Evolutionary conservation across 2,113 vertebrate species (phyloP), one percentile per base, ranked within the genome.

Genomic region (Pyrgilauda ruficollis): DNA sequence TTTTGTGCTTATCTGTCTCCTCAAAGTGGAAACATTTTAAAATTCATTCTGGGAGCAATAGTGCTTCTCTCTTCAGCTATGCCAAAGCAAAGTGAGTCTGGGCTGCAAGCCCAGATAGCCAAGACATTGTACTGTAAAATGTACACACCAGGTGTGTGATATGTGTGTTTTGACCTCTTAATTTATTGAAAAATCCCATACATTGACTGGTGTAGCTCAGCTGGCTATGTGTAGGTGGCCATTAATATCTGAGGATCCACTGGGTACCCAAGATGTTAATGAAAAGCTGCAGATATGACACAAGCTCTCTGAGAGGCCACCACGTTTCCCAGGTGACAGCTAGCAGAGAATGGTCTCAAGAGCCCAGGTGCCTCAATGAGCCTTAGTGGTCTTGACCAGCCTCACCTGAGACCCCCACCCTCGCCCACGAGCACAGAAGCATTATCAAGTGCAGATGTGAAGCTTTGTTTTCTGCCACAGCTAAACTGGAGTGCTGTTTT

Each of bases 191-290:
- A n/a, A 72, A 53, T 59, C 41, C 18, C 61, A 33, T 70, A 4
- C 19, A 24, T 6, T 56, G 41, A 31, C 35, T 59, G 50, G 6
- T 24, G 84, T 69, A 74, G 39, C 27, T 88, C 64, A 46, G 13
- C 23, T 88, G 50, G 30, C 15, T 43, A 11, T 37, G 19, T 31
- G 26, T 41, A 59, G 28, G 44, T 74, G 17, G 10, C 12, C 69
- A 37, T 24, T 23, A 41, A 43, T 30, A 55, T 15, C 49, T 64
- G 39, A 81, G 35, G 46, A 50, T 17, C 8, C 59, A 37, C 1
- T 16, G 18, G 22, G 4, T 49, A n/a, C 35, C 21, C 0, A 1
- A 73, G 41, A 46, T 14, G 7, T n/a, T 17, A 5, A 13, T 13
- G 10, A 47, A 46, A 78, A 74, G 9, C 50, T 82, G 27, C 33